Evolutionary conservation across 2,888 invertebrate species (phyloP), one percentile per base, ranked within the genome.

Genomic region (Pterostichus niger): DNA sequence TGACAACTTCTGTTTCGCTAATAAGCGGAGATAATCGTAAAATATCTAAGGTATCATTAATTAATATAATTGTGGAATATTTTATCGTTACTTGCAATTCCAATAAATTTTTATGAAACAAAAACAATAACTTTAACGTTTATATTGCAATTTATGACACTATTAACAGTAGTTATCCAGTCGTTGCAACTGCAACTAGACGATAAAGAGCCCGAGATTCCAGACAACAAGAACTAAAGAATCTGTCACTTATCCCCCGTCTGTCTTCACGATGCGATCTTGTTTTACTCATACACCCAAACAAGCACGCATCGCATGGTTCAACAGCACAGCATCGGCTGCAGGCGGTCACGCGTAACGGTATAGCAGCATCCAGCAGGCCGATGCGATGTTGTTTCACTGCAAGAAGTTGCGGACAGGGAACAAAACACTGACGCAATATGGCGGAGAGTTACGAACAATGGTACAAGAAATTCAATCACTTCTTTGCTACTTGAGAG

Each of bases 281-380:
- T 71, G 68, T 46, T 71, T 71, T 71, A 44, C 68, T 40, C 56
- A 17, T 17, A 17, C 46, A 71, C 40, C 9, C 10, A 17, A 71
- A 44, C 46, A 71, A 40, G 11, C 68, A 40, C 40, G 68, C 68
- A 71, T 71, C 44, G 40, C 61, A 31, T 31, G 68, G 68, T 44
- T 44, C 68, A 71, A 64, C 64, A 71, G 64, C 40, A 68, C 64
- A 40, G 68, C 44, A 64, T 71, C 68, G 44, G 68, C 44, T 71
- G 68, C 68, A 71, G 68, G 68, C 68, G 68, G 44, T 71, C 68
- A 71, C 44, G 68, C 68, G 68, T 71, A 71, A 71, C 68, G 68
- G 68, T 44, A 71, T 44, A 71, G 68, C 64, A 64, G 40, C 64
- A 64, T 64, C 64, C 35, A 64, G 40, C 68, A 44, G 68, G 64